Percentiles rank a stretch among this genome's conserved stretches.
phyloP scores from a whole-genome alignment of 2,113 vertebrate genomes.

The Amphilophus citrinellus region DNA sequence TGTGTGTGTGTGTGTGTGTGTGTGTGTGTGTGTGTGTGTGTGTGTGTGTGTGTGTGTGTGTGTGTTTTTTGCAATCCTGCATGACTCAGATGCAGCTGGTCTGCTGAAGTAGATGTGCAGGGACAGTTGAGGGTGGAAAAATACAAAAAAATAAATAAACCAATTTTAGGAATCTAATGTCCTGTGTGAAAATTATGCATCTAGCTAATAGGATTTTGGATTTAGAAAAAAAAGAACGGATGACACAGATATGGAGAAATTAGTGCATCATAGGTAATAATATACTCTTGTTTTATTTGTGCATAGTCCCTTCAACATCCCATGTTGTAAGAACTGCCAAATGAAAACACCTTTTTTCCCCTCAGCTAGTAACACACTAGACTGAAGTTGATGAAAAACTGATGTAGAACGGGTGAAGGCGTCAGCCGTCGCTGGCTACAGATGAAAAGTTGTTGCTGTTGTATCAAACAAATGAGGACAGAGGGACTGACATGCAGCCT shows the following conservation, averaged over 20 bases:
- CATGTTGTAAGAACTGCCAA: conserved; percentile 5
- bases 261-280: not conserved
- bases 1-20: not conserved
- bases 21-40: conserved; percentile 15
- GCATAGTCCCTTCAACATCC: not conserved
- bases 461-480: conserved; percentile 51
- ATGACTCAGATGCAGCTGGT: conserved; percentile 78
- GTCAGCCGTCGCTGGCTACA: conserved; percentile 29
- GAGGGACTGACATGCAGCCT: conserved; percentile 43
- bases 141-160: not conserved
- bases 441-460: conserved; percentile 51
- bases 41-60: conserved; percentile 23
- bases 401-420: conserved; percentile 30
- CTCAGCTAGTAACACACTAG: not conserved
- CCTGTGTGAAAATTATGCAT: not conserved
- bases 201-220: not conserved
- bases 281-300: not conserved
- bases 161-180: conserved; percentile 8
- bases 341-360: conserved; percentile 9
- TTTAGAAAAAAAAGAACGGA: not conserved
- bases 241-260: not conserved
- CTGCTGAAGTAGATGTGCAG: conserved; percentile 24
- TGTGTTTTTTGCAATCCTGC: conserved; percentile 30
- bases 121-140: conserved; percentile 16
- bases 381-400: conserved; percentile 31